Base-by-base conservation (phyloP, 1,140 invertebrate species). In the Amphibalanus amphitrite region DNA sequence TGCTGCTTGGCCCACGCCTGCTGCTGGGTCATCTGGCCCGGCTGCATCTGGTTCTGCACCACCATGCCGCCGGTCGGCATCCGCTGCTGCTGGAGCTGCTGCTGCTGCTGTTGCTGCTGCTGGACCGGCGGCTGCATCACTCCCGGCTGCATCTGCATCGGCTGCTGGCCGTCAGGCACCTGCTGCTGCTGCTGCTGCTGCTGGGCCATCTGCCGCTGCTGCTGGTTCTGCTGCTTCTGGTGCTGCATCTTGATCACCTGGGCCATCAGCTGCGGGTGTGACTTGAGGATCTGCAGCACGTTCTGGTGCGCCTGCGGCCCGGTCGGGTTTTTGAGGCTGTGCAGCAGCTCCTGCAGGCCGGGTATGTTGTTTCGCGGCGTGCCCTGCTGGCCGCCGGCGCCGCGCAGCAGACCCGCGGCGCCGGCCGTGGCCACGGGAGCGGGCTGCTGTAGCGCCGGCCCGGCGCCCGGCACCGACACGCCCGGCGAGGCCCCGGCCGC, bases 241-340 rank as follows among this genome's bases (percentile, higher is more conserved):
- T 91, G 88, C 79, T 91, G 84, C 81, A 95, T 92, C 80, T 95
- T 95, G 71, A 98, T 94, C 78, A 97, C 95, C 69, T 93, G 92
- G 71, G 95, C 94, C 94, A 97, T 97, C 23, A 98, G 83, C 72
- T 92, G 92, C 69, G 95, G 95, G 84, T 97, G 95, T 69, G 89
- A 89, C 81, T 95, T 96, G 69, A 98, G 86, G 76, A 98, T 95
- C 76, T 89, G 87, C 33, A 97, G 83, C 70, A 97, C 77, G 82
- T 95, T 90, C 77, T 91, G 88, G 77, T 97, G 94, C 78, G 95
- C 92, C 76, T 96, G 92, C 69, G 90, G 90, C n/a, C 89, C 89
- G 72, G 87, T 88, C 25, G 93, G 93, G 77, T 90, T 92, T 76
- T 91, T 88, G 29, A 97, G 83, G 65, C 92, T 94, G 71, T 89